A percentile compares a stretch with the other conserved stretches of the same genome.
Conservation (phyloP, 35 echinoderm and acorn worm genomes). For the Diadema setosum region DNA sequence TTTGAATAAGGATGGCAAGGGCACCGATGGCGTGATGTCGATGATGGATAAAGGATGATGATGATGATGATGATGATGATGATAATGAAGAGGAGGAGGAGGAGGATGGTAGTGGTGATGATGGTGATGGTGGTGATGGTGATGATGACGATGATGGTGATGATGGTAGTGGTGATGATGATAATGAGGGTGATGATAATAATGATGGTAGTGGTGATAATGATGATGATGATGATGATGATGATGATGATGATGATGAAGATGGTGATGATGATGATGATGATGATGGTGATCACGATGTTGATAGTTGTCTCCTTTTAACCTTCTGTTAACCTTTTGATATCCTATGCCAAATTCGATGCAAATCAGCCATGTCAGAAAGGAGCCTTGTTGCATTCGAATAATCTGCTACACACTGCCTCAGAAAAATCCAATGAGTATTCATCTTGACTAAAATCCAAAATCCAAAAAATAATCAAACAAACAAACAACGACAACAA, state of each 20-base stretch:
- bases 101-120: not conserved
- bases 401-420: too few relatives aligned
- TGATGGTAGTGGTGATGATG: not conserved
- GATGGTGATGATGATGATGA: not conserved
- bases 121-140: not conserved
- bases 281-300: not conserved
- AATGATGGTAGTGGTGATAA: not conserved
- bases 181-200: not conserved
- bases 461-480: too few relatives aligned
- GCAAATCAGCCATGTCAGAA: too few relatives aligned
- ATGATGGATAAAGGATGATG: not conserved
- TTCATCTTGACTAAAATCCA: too few relatives aligned
- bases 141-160: not conserved
- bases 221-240: not conserved
- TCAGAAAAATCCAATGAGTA: too few relatives aligned
- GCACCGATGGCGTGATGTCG: too few relatives aligned
- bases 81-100: not conserved
- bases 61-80: not conserved
- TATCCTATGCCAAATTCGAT: too few relatives aligned
- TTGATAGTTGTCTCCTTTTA: not conserved
- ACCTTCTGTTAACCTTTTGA: too few relatives aligned
- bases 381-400: too few relatives aligned
- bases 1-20: too few relatives aligned
- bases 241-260: conserved; percentile 22
- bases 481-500: too few relatives aligned